Conservation (phyloP, 2,113 vertebrate species). For the Xenopus borealis region DNA sequence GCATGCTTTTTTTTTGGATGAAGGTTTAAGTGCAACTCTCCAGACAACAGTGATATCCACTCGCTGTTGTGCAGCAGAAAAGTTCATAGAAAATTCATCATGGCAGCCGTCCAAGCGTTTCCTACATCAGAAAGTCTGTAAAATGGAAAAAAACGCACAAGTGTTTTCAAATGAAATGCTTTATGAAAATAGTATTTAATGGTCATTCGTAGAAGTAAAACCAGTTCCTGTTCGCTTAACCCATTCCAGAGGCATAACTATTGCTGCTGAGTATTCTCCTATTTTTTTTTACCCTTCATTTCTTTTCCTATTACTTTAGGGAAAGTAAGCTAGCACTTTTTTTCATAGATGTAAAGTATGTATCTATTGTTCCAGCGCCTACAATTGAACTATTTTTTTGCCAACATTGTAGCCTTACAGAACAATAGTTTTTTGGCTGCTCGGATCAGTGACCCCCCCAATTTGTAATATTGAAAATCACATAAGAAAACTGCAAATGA, state of each 20-base stretch:
- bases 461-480: too few species aligned
- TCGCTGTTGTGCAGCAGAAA: background rate
- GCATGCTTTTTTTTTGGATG: background rate
- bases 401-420: too few species aligned
- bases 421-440: too few species aligned
- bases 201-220: background rate
- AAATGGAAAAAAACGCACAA: background rate
- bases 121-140: background rate
- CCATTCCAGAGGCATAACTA: background rate
- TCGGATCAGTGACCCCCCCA: too few species aligned
- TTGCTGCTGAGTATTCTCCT: too few species aligned
- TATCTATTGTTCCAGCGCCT: too few species aligned
- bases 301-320: too few species aligned
- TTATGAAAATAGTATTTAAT: conserved; percentile 7
- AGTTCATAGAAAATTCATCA: background rate
- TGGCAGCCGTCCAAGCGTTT: background rate
- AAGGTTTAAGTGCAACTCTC: background rate
- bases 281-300: too few species aligned
- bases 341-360: too few species aligned
- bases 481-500: too few species aligned
- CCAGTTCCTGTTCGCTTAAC: background rate
- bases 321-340: too few species aligned
- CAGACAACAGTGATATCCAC: background rate
- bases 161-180: background rate
- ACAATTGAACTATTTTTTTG: too few species aligned